Evolutionary conservation across 2,888 invertebrate genomes (phyloP).

Genomic region (Cinara cedri): DNA sequence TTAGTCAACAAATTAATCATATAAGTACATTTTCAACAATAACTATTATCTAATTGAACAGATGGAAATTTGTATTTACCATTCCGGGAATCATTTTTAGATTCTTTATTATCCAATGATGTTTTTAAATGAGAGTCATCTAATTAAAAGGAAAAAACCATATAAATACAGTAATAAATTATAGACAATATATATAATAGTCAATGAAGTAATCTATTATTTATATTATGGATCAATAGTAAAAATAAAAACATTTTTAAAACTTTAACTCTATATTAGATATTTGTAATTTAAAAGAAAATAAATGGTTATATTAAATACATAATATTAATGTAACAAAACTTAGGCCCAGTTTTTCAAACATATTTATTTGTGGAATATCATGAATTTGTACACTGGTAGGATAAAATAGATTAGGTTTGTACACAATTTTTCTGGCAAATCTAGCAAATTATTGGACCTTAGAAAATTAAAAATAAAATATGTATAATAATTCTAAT

Average conservation of each 20-base stretch:
- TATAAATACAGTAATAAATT: background rate
- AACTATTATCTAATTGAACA: background rate
- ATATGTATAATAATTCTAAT: too few species aligned
- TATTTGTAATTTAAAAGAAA: background rate
- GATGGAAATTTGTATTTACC: slow-evolving; percentile 3
- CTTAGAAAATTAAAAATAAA: too few species aligned
- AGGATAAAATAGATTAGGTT: too few species aligned
- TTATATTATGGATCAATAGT: background rate
- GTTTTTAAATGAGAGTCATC: slow-evolving; percentile 1
- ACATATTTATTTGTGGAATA: too few species aligned
- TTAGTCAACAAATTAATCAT: background rate
- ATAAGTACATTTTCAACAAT: background rate
- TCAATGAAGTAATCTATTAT: background rate
- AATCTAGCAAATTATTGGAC: too few species aligned
- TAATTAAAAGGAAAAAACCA: background rate
- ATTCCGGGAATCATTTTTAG: background rate
- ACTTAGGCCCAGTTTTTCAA: too few species aligned
- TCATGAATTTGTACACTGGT: too few species aligned
- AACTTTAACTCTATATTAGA: too few species aligned
- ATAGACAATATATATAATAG: background rate
- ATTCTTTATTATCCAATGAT: background rate
- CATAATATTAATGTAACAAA: too few species aligned
- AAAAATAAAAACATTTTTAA: background rate
- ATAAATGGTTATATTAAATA: background rate
- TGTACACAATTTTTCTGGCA: too few species aligned